A percentile compares a stretch with the other conserved stretches of the same genome.
Conservation (phyloP, 2,113 vertebrate species). For the Castor canadensis region DNA sequence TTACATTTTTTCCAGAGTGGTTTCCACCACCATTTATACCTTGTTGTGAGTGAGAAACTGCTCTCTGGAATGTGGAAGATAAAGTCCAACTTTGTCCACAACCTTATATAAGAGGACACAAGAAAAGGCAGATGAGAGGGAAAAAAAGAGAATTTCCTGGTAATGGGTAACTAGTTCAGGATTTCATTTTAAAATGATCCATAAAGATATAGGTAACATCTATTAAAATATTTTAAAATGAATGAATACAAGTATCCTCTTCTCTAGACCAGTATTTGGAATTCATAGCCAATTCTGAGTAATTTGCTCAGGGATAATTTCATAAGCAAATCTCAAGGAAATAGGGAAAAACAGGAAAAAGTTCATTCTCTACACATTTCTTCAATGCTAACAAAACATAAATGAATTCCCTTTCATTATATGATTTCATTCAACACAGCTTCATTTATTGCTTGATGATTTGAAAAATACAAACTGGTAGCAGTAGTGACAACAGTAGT, state of each 20-base stretch:
- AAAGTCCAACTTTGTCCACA: neutral
- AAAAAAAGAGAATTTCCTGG: neutral
- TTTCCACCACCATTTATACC: neutral
- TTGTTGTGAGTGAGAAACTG: neutral
- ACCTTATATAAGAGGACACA: neutral
- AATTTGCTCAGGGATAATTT: neutral
- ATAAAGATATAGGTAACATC: neutral
- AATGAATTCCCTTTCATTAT: constrained; percentile 13
- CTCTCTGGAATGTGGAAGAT: neutral
- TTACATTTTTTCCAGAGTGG: neutral
- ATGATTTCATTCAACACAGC: neutral
- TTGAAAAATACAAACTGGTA: neutral
- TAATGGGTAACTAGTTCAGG: neutral
- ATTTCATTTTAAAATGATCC: constrained; percentile 19
- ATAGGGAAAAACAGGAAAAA: neutral
- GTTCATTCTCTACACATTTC: neutral
- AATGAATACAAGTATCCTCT: neutral
- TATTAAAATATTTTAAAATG: constrained; percentile 25
- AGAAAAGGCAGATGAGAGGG: neutral
- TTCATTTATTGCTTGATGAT: neutral
- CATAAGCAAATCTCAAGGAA: neutral
- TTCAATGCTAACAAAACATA: constrained; percentile 18
- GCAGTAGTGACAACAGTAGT: neutral
- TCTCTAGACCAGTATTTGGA: neutral
- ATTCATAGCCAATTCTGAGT: neutral